phyloP scores from a whole-genome alignment of 2,888 invertebrate species.

The Parnassius mnemosyne region DNA sequence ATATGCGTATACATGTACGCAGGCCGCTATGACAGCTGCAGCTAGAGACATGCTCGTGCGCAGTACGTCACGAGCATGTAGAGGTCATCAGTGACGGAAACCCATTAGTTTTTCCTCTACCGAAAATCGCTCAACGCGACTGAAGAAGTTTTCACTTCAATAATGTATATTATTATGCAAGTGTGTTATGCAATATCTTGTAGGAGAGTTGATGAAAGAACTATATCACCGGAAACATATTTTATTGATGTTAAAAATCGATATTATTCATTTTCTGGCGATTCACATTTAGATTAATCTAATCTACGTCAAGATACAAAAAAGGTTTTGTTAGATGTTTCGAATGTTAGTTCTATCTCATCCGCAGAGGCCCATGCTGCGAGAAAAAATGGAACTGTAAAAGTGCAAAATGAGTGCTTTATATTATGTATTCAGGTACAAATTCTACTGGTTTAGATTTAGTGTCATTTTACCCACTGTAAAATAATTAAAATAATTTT shows the following conservation, averaged over 20 bases:
- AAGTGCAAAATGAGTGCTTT: neutral
- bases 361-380: conserved; percentile 60
- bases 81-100: too few species aligned
- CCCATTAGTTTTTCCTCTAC: too few species aligned
- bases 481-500: too few species aligned
- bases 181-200: conserved; percentile 9
- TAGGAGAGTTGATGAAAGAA: neutral
- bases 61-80: too few species aligned
- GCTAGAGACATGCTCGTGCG: too few species aligned
- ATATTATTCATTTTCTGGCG: too few species aligned
- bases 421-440: neutral
- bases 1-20: too few species aligned
- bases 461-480: neutral
- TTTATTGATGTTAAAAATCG: too few species aligned
- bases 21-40: too few species aligned
- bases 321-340: neutral
- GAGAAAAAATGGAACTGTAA: conserved; percentile 32
- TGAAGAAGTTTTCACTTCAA: too few species aligned
- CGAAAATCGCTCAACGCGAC: too few species aligned
- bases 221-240: too few species aligned
- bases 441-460: neutral
- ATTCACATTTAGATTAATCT: neutral
- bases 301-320: conserved; percentile 1
- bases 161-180: conserved; percentile 5
- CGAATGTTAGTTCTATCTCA: conserved; percentile 24